A percentile compares a stretch with the other conserved stretches of the same genome.
Conservation (phyloP, 2,888 invertebrate species). For the Calliscelio sp. region DNA sequence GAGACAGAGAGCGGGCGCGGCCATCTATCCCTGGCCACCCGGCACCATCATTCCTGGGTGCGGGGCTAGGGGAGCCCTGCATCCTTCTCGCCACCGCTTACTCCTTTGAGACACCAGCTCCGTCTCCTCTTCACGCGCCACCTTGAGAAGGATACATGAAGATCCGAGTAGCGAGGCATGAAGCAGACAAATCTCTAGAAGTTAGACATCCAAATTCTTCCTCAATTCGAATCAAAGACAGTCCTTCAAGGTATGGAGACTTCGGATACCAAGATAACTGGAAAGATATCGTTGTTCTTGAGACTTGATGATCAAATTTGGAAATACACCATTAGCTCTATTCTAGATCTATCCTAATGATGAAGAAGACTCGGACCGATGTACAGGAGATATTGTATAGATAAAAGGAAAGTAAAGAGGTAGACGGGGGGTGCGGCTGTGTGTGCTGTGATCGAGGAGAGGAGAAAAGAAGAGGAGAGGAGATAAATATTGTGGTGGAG, state of each 20-base stretch:
- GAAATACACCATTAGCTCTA: no score
- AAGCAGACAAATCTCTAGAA: conserved; percentile 46
- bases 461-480: conserved; percentile 60
- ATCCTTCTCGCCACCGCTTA: conserved; percentile 59
- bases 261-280: no score
- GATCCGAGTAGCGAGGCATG: conserved; percentile 44
- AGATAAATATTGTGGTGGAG: conserved; percentile 69
- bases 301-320: no score
- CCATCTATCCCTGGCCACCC: conserved; percentile 79
- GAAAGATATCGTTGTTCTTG: no score
- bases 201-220: conserved; percentile 12
- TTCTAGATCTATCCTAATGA: no score
- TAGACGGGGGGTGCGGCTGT: conserved; percentile 61
- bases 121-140: conserved; percentile 71
- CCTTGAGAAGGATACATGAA: conserved; percentile 79
- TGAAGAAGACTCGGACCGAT: conserved; percentile 21
- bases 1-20: conserved; percentile 66
- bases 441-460: conserved; percentile 57
- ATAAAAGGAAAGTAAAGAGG: conserved; percentile 67
- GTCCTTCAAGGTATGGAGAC: no score
- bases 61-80: conserved; percentile 57
- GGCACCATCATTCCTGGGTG: conserved; percentile 78
- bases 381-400: conserved; percentile 32
- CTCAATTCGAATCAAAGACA: no score
- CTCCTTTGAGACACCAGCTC: conserved; percentile 72